These are phyloP conservation scores for Camptogramma bilineatum DNA, from an alignment of 2,888 invertebrate species.

Conservation along the genomic window DNA sequence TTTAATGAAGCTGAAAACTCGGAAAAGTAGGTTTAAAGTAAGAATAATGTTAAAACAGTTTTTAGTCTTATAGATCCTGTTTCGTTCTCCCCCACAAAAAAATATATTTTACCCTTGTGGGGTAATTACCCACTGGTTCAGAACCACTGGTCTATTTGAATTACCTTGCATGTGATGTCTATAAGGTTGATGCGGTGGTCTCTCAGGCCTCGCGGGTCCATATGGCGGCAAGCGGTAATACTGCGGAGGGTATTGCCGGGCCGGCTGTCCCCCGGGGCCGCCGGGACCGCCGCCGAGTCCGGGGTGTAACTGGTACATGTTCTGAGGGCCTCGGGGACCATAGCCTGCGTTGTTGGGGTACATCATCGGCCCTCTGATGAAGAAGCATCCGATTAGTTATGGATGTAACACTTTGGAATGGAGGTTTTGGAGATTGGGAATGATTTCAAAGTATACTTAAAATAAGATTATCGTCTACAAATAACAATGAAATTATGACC, in stretches of 20 bases:
- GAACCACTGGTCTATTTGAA: too few species aligned
- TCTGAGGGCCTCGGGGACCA: constrained; percentile 59
- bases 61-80: too few species aligned
- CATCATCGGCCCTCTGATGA: constrained; percentile 74
- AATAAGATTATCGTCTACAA: too few species aligned
- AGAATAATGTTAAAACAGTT: too few species aligned
- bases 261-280: constrained; percentile 39
- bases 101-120: too few species aligned
- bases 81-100: too few species aligned
- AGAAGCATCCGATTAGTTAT: background rate
- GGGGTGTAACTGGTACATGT: constrained; percentile 53
- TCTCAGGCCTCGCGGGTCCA: constrained; percentile 31
- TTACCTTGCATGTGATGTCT: constrained; percentile 32
- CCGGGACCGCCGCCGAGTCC: constrained; percentile 19
- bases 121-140: too few species aligned
- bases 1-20: too few species aligned
- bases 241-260: constrained; percentile 63
- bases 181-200: constrained; percentile 26
- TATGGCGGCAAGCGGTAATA: constrained; percentile 48
- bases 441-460: too few species aligned
- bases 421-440: too few species aligned
- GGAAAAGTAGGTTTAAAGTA: too few species aligned
- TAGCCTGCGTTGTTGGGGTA: constrained; percentile 62
- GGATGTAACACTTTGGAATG: background rate
- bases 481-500: too few species aligned